These are phyloP conservation scores for Dioctria rufipes DNA, from an alignment of 2,888 invertebrate genomes.

Conservation along the genomic window DNA sequence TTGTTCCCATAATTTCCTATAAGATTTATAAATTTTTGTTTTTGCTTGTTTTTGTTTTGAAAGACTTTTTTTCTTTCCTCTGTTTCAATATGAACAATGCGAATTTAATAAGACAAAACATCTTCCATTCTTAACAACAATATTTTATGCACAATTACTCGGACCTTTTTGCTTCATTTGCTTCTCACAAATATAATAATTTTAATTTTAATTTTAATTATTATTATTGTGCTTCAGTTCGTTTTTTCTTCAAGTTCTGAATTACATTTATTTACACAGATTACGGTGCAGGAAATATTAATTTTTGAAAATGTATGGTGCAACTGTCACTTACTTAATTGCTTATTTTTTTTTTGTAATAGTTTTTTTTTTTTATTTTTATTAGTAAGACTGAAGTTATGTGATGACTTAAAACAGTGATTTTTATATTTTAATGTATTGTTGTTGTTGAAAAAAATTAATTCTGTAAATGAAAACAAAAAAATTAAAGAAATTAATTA, in stretches of 20 bases:
- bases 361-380: not conserved
- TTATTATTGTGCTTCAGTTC: not conserved
- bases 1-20: constrained; percentile 46
- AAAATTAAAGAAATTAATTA: no score
- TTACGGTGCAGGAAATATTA: not conserved
- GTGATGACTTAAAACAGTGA: no score
- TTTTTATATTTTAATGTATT: no score
- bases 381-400: no score
- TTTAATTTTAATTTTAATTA: not conserved
- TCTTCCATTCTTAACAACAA: not conserved
- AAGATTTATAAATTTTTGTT: constrained; percentile 13
- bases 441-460: no score
- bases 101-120: constrained; percentile 18
- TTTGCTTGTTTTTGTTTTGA: constrained; percentile 1
- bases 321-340: not conserved
- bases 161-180: not conserved
- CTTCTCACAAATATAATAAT: not conserved
- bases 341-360: not conserved
- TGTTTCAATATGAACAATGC: constrained; percentile 25
- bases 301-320: not conserved
- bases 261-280: not conserved
- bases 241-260: not conserved
- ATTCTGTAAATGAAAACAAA: no score
- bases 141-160: not conserved
- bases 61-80: not conserved